Evolutionary conservation across 2,797 vertebrate genomes (phyloP), one percentile per base, ranked within the genome.

Genomic region (Gallinago solitaria): DNA sequence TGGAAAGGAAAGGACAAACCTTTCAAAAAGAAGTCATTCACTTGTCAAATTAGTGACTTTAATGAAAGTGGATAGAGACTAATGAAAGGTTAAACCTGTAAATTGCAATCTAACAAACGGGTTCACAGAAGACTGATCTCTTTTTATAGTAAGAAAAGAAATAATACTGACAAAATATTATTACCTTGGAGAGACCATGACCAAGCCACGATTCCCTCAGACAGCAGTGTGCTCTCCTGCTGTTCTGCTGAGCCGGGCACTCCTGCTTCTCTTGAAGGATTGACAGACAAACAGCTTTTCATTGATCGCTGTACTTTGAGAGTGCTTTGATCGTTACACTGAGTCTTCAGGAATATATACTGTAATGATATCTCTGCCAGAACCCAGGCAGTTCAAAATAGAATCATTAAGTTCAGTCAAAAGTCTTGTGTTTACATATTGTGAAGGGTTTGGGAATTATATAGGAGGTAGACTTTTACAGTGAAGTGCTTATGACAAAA

Each of bases 81-180:
- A 96, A 97, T 95, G 92, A 96, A 94, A 96, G 94, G 89, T 96
- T 96, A 96, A 96, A 90, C 75, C 75, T 92, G 78, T 69, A 89
- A 96, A 95, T 92, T 95, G 79, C 95, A 85, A 41, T 90, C 83
- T 95, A 93, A 96, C 93, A 95, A 94, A 90, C 75, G 76, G 35
- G 53, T 94, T 90, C 86, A 77, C 75, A 47, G 74, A 63, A 89
- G 94, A 96, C 24, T 1, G 77, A 68, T 89, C 78, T 82, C 60
- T 90, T 70, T 91, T 89, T 71, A 68, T 75, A 53, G 41, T 17
- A 80, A 90, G 75, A 78, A 92, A 90, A 92, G 37, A 89, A 95
- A 85, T 93, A 93, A 93, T 68, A 68, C 74, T 77, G 91, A 92
- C 86, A 94, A 95, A 97, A 94, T 94, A 85, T 81, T 84, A 83